A percentile compares a stretch with the other conserved stretches of the same genome.
Evolutionary conservation across 2,888 invertebrate genomes (phyloP).

Genomic region (Leptopilina drosophilae): DNA sequence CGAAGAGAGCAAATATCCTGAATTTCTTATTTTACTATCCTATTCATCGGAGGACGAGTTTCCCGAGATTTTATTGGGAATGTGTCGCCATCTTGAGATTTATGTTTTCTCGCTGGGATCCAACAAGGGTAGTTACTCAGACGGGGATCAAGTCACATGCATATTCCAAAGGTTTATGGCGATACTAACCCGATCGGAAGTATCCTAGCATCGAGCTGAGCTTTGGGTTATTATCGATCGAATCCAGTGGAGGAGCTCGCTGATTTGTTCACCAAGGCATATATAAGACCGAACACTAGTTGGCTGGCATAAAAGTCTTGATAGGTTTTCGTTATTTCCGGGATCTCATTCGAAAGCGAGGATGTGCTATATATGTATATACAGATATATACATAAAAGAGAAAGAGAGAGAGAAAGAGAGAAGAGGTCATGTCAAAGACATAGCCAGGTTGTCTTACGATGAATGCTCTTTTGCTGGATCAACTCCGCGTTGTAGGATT

Average conservation of each 20-base stretch:
- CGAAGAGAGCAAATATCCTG: neutral
- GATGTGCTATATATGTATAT: slow-evolving; percentile 38
- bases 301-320: slow-evolving; percentile 60
- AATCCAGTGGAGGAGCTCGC: slow-evolving; percentile 7
- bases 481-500: slow-evolving; percentile 32
- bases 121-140: slow-evolving; percentile 20
- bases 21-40: neutral
- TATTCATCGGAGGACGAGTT: neutral
- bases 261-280: slow-evolving; percentile 49
- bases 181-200: slow-evolving; percentile 65
- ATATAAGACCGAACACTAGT: slow-evolving; percentile 50
- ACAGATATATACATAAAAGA: too few relatives aligned
- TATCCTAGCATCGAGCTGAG: slow-evolving; percentile 46
- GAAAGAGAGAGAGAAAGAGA: neutral
- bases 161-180: slow-evolving; percentile 60
- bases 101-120: slow-evolving; percentile 23
- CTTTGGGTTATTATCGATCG: slow-evolving; percentile 49
- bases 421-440: slow-evolving; percentile 39
- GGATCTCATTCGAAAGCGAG: slow-evolving; percentile 54
- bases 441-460: slow-evolving; percentile 29
- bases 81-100: slow-evolving; percentile 24
- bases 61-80: neutral
- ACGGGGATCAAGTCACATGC: slow-evolving; percentile 50
- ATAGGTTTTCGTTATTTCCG: slow-evolving; percentile 63
- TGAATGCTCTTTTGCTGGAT: slow-evolving; percentile 21